These are phyloP conservation scores for Eudyptes chrysolophus DNA, from an alignment of 2,113 vertebrate genomes.

Conservation along the genomic window DNA sequence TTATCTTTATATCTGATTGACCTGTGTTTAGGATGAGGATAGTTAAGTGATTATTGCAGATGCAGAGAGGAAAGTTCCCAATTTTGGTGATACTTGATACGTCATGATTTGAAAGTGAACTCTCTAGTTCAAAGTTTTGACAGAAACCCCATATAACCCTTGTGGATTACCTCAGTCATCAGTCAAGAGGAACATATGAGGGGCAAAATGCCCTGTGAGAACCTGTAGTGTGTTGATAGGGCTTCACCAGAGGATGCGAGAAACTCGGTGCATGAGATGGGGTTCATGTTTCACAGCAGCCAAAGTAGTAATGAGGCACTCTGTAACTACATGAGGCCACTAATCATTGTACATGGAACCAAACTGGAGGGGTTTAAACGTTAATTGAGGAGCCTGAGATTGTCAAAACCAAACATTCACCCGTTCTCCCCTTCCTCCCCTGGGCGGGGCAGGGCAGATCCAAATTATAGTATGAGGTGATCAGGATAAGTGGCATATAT, in stretches of 20 bases:
- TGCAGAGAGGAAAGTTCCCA: neutral
- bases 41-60: neutral
- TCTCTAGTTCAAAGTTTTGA: neutral
- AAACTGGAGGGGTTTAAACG: neutral
- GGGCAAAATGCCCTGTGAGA: neutral
- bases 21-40: neutral
- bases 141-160: neutral
- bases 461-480: neutral
- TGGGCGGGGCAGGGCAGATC: neutral
- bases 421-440: neutral
- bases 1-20: neutral
- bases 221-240: neutral
- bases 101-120: neutral
- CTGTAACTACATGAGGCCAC: neutral
- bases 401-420: neutral
- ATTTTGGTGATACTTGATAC: neutral
- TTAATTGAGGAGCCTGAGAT: neutral
- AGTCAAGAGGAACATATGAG: neutral
- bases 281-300: neutral
- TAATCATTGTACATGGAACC: neutral
- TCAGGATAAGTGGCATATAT: rapidly evolving
- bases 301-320: neutral
- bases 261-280: neutral
- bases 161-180: neutral
- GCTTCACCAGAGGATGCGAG: neutral